These are phyloP conservation scores for Clarias pachynema DNA, from an alignment of 2,797 vertebrate genomes.

Conservation along the genomic window DNA sequence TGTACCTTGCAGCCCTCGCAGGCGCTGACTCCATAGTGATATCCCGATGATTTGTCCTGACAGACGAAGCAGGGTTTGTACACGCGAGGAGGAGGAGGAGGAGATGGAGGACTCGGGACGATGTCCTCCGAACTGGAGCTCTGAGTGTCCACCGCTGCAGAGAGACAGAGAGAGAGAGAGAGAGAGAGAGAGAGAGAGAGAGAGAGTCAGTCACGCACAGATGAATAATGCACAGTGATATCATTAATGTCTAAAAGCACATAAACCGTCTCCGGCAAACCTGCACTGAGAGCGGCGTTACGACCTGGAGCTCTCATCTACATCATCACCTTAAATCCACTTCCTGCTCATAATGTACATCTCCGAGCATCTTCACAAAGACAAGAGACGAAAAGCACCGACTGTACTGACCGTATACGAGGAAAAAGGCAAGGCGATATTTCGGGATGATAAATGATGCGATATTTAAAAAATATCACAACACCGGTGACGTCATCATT, in stretches of 20 bases:
- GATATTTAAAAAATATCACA: no score
- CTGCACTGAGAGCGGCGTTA: neutral
- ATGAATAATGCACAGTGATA: neutral
- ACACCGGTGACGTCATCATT: no score
- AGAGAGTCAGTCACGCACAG: neutral
- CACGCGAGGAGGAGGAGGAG: slow-evolving; percentile 80
- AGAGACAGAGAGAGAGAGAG: slow-evolving; percentile 67
- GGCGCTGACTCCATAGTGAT: slow-evolving; percentile 87
- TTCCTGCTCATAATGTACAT: neutral
- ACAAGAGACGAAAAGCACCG: neutral
- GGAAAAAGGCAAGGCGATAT: neutral
- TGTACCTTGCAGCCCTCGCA: slow-evolving; percentile 89
- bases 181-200: slow-evolving; percentile 61
- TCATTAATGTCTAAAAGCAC: neutral
- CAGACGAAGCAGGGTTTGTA: slow-evolving; percentile 89
- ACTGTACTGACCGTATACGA: neutral
- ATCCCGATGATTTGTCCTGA: slow-evolving; percentile 86
- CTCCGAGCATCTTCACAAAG: no score
- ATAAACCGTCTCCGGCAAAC: neutral
- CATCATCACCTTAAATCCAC: neutral
- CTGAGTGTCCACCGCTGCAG: slow-evolving; percentile 84
- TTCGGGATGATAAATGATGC: neutral
- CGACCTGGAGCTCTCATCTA: neutral
- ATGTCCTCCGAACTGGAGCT: slow-evolving; percentile 87
- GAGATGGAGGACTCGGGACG: slow-evolving; percentile 79